Conservation (phyloP, 2,888 invertebrate genomes). For the Oscheius sp. region DNA sequence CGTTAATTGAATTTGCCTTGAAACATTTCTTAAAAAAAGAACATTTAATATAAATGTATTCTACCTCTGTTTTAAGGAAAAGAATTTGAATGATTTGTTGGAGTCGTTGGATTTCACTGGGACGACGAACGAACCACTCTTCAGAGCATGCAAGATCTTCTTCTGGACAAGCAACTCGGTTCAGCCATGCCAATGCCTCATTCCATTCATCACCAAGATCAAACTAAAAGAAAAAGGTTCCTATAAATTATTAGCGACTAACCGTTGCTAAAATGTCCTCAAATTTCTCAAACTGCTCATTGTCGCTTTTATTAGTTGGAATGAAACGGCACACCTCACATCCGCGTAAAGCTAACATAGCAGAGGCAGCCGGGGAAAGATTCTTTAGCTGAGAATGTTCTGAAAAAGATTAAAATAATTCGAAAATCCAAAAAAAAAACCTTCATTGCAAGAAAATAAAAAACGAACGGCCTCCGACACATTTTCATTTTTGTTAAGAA, state of each 20-base stretch:
- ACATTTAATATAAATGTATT: not conserved
- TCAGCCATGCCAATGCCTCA: constrained; percentile 58
- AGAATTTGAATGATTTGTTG: constrained; percentile 53
- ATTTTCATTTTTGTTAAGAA: constrained; percentile 44
- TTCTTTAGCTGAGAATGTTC: not conserved
- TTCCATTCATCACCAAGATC: constrained; percentile 60
- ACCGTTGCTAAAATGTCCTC: constrained; percentile 35
- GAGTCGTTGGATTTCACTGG: constrained; percentile 54
- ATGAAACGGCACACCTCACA: constrained; percentile 39
- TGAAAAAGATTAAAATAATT: too few relatives aligned
- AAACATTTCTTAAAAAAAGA: constrained; percentile 33
- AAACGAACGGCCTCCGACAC: constrained; percentile 45
- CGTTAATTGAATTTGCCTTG: constrained; percentile 31
- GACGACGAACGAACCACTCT: constrained; percentile 48
- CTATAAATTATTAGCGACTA: not conserved
- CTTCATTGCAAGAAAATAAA: constrained; percentile 35
- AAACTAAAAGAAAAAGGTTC: constrained; percentile 35
- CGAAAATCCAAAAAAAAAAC: constrained; percentile 32
- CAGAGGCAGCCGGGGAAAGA: constrained; percentile 36
- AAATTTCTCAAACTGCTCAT: constrained; percentile 37
- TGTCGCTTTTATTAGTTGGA: constrained; percentile 27
- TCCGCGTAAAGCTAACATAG: constrained; percentile 37
- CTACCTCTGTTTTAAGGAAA: constrained; percentile 53
- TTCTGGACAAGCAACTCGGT: constrained; percentile 55
- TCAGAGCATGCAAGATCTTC: constrained; percentile 59